These are phyloP conservation scores for Cheilosia soror DNA, from an alignment of 2,888 invertebrate genomes.

Conservation along the genomic window DNA sequence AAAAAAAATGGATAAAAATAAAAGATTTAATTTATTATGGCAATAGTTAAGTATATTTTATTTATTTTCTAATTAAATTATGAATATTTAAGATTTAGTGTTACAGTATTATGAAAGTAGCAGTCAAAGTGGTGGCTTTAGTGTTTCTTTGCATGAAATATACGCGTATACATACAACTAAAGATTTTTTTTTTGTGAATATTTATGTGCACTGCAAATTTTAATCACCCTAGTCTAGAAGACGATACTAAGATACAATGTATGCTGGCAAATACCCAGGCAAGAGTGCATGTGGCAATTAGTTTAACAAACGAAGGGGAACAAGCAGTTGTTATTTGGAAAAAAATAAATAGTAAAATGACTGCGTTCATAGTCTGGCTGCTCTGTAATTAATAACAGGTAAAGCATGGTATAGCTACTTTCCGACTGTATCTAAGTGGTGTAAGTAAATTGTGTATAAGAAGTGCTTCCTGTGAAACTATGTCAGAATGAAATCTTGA, in stretches of 20 bases:
- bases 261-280: conserved; percentile 10
- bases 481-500: too few species aligned
- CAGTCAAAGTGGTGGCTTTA: conserved; percentile 58
- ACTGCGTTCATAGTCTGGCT: conserved; percentile 39
- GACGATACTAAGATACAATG: conserved; percentile 34
- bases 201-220: conserved; percentile 4
- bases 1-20: conserved; percentile 47
- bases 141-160: conserved; percentile 1
- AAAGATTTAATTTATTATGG: conserved; percentile 10
- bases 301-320: conserved; percentile 71
- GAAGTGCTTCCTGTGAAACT: too few species aligned
- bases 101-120: conserved; percentile 29
- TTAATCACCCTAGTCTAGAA: conserved; percentile 42
- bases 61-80: conserved; percentile 53
- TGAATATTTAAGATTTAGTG: conserved; percentile 45
- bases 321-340: conserved; percentile 42
- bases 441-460: too few species aligned
- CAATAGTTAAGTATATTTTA: neutral
- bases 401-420: conserved; percentile 36
- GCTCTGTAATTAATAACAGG: conserved; percentile 61
- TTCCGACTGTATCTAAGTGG: neutral
- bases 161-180: neutral
- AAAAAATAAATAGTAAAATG: conserved; percentile 23
- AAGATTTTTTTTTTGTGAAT: conserved; percentile 14
- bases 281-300: conserved; percentile 60